These are phyloP conservation scores for Halcyon badia DNA, from an alignment of 2,797 vertebrate species.

Conservation along the genomic window DNA sequence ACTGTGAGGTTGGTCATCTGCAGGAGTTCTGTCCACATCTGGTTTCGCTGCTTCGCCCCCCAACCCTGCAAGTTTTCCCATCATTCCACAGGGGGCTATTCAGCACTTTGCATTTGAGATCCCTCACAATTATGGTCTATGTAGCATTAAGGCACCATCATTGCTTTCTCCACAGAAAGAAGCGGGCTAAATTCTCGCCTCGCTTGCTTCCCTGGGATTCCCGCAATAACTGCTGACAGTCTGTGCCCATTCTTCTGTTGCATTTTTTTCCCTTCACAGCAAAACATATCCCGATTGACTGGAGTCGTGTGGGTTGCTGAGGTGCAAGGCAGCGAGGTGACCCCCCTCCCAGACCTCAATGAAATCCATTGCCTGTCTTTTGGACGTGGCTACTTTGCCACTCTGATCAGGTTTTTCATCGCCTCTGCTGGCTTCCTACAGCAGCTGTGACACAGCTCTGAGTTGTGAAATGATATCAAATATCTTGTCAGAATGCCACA, in stretches of 20 bases:
- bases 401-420: neutral
- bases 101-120: neutral
- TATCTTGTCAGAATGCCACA: neutral
- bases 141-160: neutral
- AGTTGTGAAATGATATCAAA: neutral
- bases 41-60: neutral
- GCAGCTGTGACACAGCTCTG: neutral
- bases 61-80: neutral
- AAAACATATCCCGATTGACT: neutral
- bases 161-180: neutral
- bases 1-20: constrained; percentile 58
- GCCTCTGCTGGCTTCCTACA: neutral
- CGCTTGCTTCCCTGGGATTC: neutral
- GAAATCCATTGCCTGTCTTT: neutral
- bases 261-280: neutral
- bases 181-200: neutral
- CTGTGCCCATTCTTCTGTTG: neutral
- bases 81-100: neutral
- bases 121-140: neutral
- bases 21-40: neutral
- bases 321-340: neutral
- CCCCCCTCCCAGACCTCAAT: neutral
- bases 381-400: neutral
- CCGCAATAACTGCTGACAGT: neutral
- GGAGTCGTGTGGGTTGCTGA: neutral